A percentile compares a stretch with the other conserved stretches of the same genome.
Conservation (phyloP, 2,888 invertebrate species). For the Lithophane semibrunnea region DNA sequence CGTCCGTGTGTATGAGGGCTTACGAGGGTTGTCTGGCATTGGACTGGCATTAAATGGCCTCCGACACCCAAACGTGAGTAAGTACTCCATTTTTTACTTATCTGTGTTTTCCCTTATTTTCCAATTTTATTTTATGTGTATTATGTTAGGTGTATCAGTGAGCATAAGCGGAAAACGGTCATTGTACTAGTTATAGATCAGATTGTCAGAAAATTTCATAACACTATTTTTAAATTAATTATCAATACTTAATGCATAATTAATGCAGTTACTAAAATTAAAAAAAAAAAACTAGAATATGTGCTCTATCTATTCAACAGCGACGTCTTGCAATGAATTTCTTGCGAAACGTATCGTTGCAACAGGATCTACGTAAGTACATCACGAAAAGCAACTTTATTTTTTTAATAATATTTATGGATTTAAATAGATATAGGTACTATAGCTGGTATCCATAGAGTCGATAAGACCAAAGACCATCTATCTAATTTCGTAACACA, state of each 20-base stretch:
- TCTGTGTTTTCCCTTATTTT: conserved; percentile 3
- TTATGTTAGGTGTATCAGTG: conserved; percentile 16
- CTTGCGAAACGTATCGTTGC: conserved; percentile 22
- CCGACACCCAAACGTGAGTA: not conserved
- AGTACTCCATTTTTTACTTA: conserved; percentile 32
- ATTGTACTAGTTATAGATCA: not conserved
- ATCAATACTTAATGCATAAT: not conserved
- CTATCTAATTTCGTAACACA: too few relatives aligned
- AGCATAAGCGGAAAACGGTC: conserved; percentile 20
- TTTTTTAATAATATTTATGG: too few relatives aligned
- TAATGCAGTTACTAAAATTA: not conserved
- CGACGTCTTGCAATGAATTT: not conserved
- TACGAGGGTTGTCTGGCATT: too few relatives aligned
- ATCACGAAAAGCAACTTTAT: too few relatives aligned
- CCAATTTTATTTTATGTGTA: not conserved
- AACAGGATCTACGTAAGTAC: not conserved
- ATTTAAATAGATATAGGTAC: too few relatives aligned
- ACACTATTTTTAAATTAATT: not conserved
- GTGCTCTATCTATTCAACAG: conserved; percentile 37
- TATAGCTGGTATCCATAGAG: too few relatives aligned
- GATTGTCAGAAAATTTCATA: not conserved
- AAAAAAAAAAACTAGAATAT: not conserved
- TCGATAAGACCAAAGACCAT: too few relatives aligned
- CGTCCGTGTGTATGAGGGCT: too few relatives aligned
- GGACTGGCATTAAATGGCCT: too few relatives aligned